Conservation (phyloP, 2,888 invertebrate species). For the Meloe dianella region DNA sequence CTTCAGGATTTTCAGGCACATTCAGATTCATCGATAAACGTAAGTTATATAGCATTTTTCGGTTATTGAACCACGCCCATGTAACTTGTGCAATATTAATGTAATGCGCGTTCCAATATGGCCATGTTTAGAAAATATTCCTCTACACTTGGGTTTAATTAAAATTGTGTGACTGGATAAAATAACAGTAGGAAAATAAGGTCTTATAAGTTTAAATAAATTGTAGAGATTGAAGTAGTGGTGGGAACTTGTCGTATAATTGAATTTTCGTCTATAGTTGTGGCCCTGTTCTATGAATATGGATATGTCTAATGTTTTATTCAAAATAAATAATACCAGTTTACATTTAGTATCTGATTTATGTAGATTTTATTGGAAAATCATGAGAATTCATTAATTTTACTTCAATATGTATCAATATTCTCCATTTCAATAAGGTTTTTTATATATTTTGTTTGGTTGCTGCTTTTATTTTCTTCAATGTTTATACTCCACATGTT, state of each 20-base stretch:
- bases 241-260: not conserved
- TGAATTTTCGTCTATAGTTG: not conserved
- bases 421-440: not conserved
- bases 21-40: slow-evolving; percentile 80
- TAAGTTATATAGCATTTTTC: slow-evolving; percentile 60
- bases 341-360: slow-evolving; percentile 7
- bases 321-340: not conserved
- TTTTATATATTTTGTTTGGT: not conserved
- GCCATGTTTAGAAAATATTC: not conserved
- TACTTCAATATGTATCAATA: not conserved
- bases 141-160: not conserved
- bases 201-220: not conserved
- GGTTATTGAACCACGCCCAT: not conserved
- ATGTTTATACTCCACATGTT: too few species aligned
- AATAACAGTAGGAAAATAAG: not conserved
- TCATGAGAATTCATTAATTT: not conserved
- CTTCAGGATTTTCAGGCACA: slow-evolving; percentile 76
- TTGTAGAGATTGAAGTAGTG: not conserved
- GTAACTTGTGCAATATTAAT: not conserved
- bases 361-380: not conserved
- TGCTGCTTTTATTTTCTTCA: not conserved
- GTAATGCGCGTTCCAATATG: not conserved
- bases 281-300: not conserved
- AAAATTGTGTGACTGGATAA: not conserved
- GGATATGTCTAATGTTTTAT: slow-evolving; percentile 2